Percentiles rank a stretch among this genome's conserved stretches.
These are phyloP conservation scores for Hydrophis major DNA, from an alignment of 2,797 vertebrate genomes.

Conservation along the genomic window DNA sequence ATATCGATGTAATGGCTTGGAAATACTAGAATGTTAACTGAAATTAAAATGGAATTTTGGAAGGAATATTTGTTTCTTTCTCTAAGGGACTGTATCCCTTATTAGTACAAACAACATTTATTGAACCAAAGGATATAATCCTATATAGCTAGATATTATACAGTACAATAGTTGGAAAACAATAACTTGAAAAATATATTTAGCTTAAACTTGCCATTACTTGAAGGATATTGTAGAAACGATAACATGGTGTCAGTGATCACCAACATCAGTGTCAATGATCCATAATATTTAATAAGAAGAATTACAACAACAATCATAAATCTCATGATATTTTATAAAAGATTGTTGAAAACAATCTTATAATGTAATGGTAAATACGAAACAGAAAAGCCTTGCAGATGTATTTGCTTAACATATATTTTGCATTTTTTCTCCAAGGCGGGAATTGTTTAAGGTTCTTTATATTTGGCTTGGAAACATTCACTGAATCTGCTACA, in stretches of 20 bases:
- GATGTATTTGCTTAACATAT: not conserved
- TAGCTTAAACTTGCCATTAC: not conserved
- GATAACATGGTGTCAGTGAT: not conserved
- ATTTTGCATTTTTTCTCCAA: not conserved
- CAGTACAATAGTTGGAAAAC: not conserved
- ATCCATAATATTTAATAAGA: not conserved
- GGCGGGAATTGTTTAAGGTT: not conserved
- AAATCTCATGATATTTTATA: not conserved
- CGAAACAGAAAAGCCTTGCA: not conserved
- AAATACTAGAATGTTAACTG: constrained; percentile 12
- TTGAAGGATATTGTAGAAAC: not conserved
- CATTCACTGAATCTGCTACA: not conserved
- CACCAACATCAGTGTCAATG: not conserved
- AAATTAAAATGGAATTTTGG: constrained; percentile 25
- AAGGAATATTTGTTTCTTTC: constrained; percentile 14
- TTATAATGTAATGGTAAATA: not conserved
- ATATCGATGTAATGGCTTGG: constrained; percentile 23
- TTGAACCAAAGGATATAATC: not conserved
- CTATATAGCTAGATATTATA: not conserved
- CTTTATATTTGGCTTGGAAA: not conserved
- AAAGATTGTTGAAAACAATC: not conserved
- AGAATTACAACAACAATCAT: not conserved
- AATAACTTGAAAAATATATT: not conserved
- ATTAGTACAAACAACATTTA: not conserved
- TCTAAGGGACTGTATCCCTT: not conserved